phyloP scores from a whole-genome alignment of 1,140 invertebrate genomes.

The Drosophila miranda region DNA sequence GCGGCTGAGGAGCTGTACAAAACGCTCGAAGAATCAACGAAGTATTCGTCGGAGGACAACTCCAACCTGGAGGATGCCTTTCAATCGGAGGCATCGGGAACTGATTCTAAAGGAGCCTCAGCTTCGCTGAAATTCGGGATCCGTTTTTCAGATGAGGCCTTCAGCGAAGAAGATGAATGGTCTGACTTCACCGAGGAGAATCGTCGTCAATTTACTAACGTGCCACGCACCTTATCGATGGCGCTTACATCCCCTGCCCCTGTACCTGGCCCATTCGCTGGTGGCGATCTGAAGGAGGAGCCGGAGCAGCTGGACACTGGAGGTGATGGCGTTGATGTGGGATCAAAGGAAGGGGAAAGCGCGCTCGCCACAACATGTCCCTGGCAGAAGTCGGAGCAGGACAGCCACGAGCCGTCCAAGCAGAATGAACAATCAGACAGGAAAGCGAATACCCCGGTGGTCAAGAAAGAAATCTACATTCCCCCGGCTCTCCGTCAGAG shows the following conservation, averaged over 20 bases:
- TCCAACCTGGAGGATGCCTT: no score
- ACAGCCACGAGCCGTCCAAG: no score
- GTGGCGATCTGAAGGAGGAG: slow-evolving; percentile 2
- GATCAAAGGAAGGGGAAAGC: slow-evolving; percentile 12
- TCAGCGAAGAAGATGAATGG: slow-evolving; percentile 58
- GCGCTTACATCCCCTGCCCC: slow-evolving; percentile 1
- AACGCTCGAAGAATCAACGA: slow-evolving; percentile 59
- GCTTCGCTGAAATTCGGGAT: slow-evolving; percentile 31
- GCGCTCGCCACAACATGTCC: slow-evolving; percentile 27
- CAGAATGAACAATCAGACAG: neutral
- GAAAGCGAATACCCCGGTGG: neutral
- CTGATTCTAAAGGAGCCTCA: neutral
- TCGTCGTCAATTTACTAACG: slow-evolving; percentile 32
- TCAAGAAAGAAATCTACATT: slow-evolving; percentile 45
- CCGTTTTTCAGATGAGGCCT: slow-evolving; percentile 24
- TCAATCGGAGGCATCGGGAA: neutral
- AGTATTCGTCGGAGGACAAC: slow-evolving; percentile 9
- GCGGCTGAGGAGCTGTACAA: slow-evolving; percentile 65
- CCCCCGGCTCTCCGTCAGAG: slow-evolving; percentile 66
- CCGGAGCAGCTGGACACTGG: slow-evolving; percentile 40
- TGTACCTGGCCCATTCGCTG: neutral
- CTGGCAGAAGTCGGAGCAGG: slow-evolving; percentile 44
- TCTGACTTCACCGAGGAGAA: slow-evolving; percentile 62
- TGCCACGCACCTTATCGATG: slow-evolving; percentile 15
- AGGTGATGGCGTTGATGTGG: slow-evolving; percentile 58